A percentile compares a stretch with the other conserved stretches of the same genome.
Evolutionary conservation across 2,888 invertebrate species (phyloP).

Genomic region (Eupithecia subumbrata): DNA sequence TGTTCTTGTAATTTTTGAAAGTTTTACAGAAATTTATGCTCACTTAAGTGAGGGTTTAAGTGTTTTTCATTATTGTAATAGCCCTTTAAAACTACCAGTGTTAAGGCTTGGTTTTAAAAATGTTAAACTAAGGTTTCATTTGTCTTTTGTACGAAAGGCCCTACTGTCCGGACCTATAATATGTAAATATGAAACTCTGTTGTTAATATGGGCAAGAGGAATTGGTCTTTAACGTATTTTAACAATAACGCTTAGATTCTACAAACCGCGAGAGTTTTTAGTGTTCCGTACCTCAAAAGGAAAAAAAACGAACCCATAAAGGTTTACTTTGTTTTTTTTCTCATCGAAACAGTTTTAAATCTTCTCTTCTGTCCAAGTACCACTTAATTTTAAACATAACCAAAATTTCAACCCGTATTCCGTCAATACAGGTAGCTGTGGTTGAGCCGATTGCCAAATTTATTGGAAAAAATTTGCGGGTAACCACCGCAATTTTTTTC

Average conservation of each 20-base stretch:
- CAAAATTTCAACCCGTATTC: slow-evolving; percentile 34
- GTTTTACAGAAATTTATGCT: not conserved
- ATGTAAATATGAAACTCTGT: not conserved
- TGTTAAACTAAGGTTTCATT: too few species aligned
- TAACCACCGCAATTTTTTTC: too few species aligned
- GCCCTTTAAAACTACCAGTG: not conserved
- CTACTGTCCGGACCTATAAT: too few species aligned
- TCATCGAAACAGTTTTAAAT: not conserved
- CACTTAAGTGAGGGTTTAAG: not conserved
- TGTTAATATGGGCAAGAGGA: not conserved
- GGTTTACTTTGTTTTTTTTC: not conserved
- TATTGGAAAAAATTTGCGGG: slow-evolving; percentile 43
- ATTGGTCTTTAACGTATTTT: not conserved
- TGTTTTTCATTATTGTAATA: not conserved
- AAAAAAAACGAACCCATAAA: too few species aligned
- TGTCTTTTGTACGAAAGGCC: too few species aligned
- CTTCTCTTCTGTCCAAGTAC: not conserved
- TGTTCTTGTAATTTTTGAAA: not conserved
- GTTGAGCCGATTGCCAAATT: slow-evolving; percentile 29
- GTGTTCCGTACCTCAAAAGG: too few species aligned
- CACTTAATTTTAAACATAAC: not conserved
- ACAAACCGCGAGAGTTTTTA: too few species aligned
- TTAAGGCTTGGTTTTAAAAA: too few species aligned
- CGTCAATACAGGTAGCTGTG: slow-evolving; percentile 39
- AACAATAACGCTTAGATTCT: too few species aligned